Evolutionary conservation across 2,888 invertebrate species (phyloP).

Genomic region (Drosophila mimica): DNA sequence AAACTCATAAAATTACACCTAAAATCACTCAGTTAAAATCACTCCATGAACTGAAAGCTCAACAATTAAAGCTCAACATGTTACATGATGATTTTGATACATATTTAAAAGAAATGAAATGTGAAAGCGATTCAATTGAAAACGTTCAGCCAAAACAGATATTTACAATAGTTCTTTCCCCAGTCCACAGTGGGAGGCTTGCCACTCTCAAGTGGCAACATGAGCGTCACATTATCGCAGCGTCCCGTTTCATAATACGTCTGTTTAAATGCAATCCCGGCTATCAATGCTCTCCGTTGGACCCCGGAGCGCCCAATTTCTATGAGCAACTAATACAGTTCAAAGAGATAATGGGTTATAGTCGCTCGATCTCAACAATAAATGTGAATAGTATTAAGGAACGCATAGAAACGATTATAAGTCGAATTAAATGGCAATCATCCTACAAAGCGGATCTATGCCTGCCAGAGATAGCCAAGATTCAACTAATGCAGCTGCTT

Average conservation of each 20-base stretch:
- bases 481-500: constrained; percentile 33
- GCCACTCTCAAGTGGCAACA: constrained; percentile 24
- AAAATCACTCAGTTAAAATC: neutral
- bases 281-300: constrained; percentile 16
- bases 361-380: neutral
- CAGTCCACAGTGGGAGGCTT: neutral
- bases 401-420: neutral
- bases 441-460: neutral
- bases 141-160: neutral
- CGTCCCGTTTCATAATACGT: constrained; percentile 38
- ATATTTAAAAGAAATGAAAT: neutral
- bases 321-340: constrained; percentile 60
- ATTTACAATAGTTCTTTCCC: neutral
- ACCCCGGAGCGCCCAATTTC: constrained; percentile 27
- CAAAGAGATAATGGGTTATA: constrained; percentile 26
- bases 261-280: constrained; percentile 53
- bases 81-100: neutral
- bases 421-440: neutral
- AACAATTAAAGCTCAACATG: neutral
- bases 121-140: neutral
- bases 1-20: too few relatives aligned
- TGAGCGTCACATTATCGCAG: constrained; percentile 41
- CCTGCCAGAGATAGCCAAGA: constrained; percentile 6
- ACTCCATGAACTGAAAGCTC: neutral
- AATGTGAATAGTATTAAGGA: neutral